phyloP scores from a whole-genome alignment of 2,797 vertebrate genomes.

The Morus bassanus region DNA sequence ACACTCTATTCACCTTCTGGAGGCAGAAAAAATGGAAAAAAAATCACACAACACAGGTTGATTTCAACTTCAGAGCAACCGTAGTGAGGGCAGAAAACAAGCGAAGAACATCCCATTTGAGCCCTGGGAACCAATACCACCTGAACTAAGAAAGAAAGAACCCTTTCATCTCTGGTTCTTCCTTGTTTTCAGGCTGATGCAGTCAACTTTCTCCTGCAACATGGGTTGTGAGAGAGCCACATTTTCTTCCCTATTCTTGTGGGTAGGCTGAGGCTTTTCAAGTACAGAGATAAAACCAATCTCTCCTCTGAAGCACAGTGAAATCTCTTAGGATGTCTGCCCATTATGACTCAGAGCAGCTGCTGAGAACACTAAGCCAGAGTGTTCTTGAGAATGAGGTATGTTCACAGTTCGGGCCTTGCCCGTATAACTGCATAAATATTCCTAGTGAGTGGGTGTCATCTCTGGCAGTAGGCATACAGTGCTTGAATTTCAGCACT shows the following conservation, averaged over 20 bases:
- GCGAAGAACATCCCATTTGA: background rate
- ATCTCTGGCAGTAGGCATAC: background rate
- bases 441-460: constrained; percentile 46
- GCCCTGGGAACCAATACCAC: background rate
- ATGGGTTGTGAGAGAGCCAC: background rate
- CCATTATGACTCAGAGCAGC: constrained; percentile 37
- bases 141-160: background rate
- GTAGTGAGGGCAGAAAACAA: background rate
- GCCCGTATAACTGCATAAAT: constrained; percentile 25
- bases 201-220: background rate
- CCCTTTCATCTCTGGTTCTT: background rate
- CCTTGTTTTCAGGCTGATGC: background rate
- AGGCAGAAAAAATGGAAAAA: background rate
- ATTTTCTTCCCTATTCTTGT: background rate
- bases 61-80: background rate
- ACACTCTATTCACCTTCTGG: background rate
- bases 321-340: background rate
- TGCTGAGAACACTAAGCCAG: constrained; percentile 12
- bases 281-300: background rate
- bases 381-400: constrained; percentile 12
- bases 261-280: background rate
- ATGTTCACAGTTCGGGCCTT: background rate
- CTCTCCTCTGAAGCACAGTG: background rate
- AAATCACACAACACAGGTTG: background rate
- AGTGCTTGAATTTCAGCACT: constrained; percentile 50